These are phyloP conservation scores for Taeniopygia guttata DNA, from an alignment of 2,797 vertebrate genomes.

Conservation along the genomic window DNA sequence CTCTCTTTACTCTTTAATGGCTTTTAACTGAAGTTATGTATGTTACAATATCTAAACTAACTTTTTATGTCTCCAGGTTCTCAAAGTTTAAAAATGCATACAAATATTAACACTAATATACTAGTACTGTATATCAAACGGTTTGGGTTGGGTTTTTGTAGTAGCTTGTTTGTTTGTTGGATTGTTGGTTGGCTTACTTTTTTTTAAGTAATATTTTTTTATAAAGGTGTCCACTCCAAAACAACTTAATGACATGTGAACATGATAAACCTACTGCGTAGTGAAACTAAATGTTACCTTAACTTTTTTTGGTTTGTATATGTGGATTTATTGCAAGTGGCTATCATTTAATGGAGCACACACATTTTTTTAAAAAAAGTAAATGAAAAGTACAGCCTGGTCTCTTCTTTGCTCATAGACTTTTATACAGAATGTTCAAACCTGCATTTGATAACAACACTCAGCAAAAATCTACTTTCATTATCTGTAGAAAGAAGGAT, in stretches of 20 bases:
- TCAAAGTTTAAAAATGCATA: not conserved
- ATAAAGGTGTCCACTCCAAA: not conserved
- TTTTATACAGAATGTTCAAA: not conserved
- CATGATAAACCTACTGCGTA: not conserved
- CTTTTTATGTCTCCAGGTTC: not conserved
- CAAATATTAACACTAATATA: not conserved
- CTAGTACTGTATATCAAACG: not conserved
- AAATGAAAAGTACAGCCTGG: not conserved
- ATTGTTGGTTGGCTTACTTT: not conserved
- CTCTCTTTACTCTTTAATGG: not conserved
- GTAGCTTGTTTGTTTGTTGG: accelerated
- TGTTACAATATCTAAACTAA: not conserved
- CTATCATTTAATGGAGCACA: not conserved
- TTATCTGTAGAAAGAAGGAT: not conserved
- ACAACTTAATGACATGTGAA: not conserved
- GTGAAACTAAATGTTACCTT: not conserved
- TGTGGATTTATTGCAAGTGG: not conserved
- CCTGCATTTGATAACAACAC: not conserved
- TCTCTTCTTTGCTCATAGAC: not conserved
- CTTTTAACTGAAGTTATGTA: not conserved
- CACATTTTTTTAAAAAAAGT: not conserved
- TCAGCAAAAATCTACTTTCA: not conserved
- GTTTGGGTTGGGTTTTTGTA: not conserved
- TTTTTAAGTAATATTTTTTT: not conserved
- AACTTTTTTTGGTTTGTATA: not conserved